Base-by-base conservation (phyloP, 2,888 invertebrate genomes). In the Pseudococcus jackbeardsleyi region DNA sequence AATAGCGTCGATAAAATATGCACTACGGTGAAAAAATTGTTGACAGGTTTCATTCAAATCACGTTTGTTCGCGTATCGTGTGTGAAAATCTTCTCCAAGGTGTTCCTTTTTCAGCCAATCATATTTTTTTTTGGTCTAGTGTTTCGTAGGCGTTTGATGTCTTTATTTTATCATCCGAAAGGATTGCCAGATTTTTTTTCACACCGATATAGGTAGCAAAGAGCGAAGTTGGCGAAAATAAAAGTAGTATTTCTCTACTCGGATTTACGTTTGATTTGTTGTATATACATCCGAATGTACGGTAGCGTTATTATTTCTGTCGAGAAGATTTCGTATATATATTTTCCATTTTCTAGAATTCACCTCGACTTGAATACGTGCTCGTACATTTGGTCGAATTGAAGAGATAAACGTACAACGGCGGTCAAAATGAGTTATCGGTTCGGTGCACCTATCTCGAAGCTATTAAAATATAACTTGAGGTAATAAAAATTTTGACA, bases 91-190 rank as follows among this genome's bases (percentile, higher is more conserved):
- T 79, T n/a, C 33, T 15, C 79, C 79, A 46, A 39, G 42, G 46
- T 79, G 42, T 79, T 19, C 4, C 26, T 33, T 79, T 79, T 79
- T 42, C 79, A 79, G 42, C 79, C 42, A 46, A 79, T 79, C 79
- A 79, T 79, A 1, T 33, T 33, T 33, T 33, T 42, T 79, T 79
- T 33, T 79, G 11, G n/a, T n/a, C 17, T 17, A 42, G 79, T 42
- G 6, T 72, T 72, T 39, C 42, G 42, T 79, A 79, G 42, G 79
- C 79, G 39, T 42, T 72, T 79, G 79, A 79, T 72, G 79, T 46
- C 42, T 79, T 79, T 79, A 39, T 79, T 79, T 79, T 79, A 79
- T 79, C 79, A 79, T 79, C 42, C 42, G n/a, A 79, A 79, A 33
- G 33, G 79, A 79, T 79, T 79, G 79, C 79, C 79, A 79, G 79